Conservation (phyloP, 23 tunicate species). For the Ascidia mentula region DNA sequence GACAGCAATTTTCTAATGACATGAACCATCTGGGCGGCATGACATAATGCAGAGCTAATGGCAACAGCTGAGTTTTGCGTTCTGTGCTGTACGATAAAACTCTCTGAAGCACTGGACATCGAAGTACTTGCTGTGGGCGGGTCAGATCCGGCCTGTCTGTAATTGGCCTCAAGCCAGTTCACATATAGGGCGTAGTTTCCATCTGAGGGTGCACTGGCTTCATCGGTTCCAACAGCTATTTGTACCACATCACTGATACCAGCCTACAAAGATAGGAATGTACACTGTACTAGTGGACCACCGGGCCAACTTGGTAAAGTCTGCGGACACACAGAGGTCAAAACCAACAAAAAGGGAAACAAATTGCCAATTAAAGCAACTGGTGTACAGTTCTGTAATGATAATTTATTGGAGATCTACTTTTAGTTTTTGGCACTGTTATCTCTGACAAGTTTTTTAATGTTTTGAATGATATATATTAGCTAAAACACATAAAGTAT, state of each 20-base stretch:
- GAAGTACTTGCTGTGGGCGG: slow-evolving; percentile 14
- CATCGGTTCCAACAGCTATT: slow-evolving; percentile 42
- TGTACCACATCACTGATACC: slow-evolving; percentile 49
- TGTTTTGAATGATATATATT: no score
- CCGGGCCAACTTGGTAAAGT: no score
- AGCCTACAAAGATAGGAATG: slow-evolving; percentile 29
- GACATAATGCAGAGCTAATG: slow-evolving; percentile 60
- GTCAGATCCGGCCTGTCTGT: slow-evolving; percentile 26
- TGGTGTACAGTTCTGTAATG: no score
- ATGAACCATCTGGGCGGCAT: slow-evolving; percentile 60
- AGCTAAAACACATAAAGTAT: no score
- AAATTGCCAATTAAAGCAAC: no score
- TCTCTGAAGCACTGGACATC: slow-evolving; percentile 14
- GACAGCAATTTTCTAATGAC: slow-evolving; percentile 45
- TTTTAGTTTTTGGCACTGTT: no score
- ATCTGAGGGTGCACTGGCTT: slow-evolving; percentile 69
- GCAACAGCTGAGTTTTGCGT: slow-evolving; percentile 18
- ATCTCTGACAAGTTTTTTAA: no score
- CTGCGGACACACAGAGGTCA: no score
- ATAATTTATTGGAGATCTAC: no score
- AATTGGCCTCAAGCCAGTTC: slow-evolving; percentile 61
- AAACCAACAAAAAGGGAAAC: no score
- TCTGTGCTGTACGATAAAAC: background rate
- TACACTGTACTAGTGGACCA: no score
- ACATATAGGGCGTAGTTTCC: slow-evolving; percentile 66